Percentiles rank a stretch among this genome's conserved stretches.
Evolutionary conservation across 2,113 vertebrate species (phyloP).

Genomic region (Channa argus): DNA sequence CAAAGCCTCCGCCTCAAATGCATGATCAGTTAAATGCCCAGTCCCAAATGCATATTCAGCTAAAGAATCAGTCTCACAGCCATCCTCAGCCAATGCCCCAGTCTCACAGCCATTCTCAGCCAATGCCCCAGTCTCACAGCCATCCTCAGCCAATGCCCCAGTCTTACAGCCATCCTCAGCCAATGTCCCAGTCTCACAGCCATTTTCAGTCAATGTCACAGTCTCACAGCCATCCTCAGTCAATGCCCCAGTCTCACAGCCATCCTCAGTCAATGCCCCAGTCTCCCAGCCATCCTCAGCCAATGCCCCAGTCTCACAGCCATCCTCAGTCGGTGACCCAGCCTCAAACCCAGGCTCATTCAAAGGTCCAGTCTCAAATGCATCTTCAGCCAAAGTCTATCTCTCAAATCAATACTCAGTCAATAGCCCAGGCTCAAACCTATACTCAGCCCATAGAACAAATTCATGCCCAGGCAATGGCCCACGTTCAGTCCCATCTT

Average conservation of each 20-base stretch:
- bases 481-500: constrained; percentile 11
- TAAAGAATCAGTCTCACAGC: constrained; percentile 4
- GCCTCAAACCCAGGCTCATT: constrained; percentile 24
- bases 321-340: background rate
- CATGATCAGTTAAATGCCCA: too few relatives aligned
- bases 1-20: too few relatives aligned
- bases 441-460: constrained; percentile 31
- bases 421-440: constrained; percentile 8
- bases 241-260: too few relatives aligned
- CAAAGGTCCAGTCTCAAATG: constrained; percentile 10
- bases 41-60: too few relatives aligned
- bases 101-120: background rate
- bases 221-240: too few relatives aligned
- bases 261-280: too few relatives aligned
- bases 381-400: background rate
- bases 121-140: too few relatives aligned
- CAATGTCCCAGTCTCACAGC: too few relatives aligned
- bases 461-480: background rate
- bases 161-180: background rate
- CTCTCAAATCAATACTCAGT: background rate
- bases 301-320: constrained; percentile 3
- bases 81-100: background rate
- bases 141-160: background rate
- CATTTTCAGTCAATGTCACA: too few relatives aligned
- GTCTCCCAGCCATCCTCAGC: too few relatives aligned